Conservation (phyloP, 2,113 vertebrate genomes). For the Panthera leo region DNA sequence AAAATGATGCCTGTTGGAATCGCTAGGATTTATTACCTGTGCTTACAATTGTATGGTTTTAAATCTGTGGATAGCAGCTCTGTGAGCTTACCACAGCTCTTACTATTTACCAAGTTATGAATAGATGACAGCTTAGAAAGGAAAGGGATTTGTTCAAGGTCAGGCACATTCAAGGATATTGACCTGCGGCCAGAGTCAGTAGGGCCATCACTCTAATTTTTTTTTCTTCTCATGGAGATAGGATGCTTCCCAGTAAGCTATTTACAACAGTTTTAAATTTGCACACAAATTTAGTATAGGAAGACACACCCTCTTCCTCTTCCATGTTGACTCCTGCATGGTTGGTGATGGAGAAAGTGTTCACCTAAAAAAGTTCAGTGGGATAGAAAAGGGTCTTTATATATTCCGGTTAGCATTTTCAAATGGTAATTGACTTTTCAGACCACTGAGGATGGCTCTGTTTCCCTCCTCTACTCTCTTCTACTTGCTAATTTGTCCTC, state of each 20-base stretch:
- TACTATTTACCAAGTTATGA: neutral
- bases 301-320: neutral
- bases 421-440: neutral
- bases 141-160: neutral
- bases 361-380: neutral
- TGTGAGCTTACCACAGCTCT: neutral
- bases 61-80: neutral
- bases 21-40: neutral
- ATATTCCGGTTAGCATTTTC: neutral
- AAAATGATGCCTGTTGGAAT: neutral
- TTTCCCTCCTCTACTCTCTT: neutral
- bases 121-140: neutral
- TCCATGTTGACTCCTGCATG: neutral
- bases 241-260: fast-evolving
- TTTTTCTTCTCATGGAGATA: neutral
- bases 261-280: neutral
- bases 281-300: neutral
- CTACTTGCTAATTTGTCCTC: slow-evolving; percentile 34
- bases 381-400: neutral
- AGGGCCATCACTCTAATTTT: neutral
- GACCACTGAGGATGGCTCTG: neutral
- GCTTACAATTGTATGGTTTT: neutral
- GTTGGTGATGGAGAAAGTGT: neutral
- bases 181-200: neutral
- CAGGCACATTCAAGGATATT: neutral